Conservation (phyloP, 2,113 vertebrate genomes). For the Acanthisitta chloris region DNA sequence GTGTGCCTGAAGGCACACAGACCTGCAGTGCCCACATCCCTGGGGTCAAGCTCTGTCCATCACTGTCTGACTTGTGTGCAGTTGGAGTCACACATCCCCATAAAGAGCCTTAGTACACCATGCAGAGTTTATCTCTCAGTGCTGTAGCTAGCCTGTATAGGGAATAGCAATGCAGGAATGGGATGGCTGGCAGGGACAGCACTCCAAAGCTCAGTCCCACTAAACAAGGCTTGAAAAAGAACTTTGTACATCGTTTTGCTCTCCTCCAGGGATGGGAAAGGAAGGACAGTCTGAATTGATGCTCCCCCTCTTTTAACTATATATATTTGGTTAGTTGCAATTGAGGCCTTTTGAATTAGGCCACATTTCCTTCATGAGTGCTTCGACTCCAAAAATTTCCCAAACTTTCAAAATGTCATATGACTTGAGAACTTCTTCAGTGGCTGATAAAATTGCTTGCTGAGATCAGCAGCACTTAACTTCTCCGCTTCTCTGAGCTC, state of each 20-base stretch:
- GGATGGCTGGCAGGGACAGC: not conserved
- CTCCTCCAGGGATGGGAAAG: not conserved
- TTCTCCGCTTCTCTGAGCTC: fast-evolving
- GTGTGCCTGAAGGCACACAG: fast-evolving
- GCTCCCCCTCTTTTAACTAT: not conserved
- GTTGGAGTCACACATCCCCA: not conserved
- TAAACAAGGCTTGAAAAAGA: fast-evolving
- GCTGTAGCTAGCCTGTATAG: fast-evolving
- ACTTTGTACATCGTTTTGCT: not conserved
- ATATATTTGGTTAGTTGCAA: not conserved
- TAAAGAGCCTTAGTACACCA: not conserved
- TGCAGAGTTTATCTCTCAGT: not conserved
- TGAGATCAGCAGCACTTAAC: not conserved
- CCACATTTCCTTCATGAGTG: not conserved
- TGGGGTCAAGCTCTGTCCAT: not conserved
- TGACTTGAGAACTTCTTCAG: not conserved
- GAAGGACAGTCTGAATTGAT: not conserved
- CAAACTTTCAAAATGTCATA: not conserved
- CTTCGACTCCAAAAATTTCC: not conserved
- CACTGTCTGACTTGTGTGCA: not conserved
- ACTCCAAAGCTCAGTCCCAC: not conserved
- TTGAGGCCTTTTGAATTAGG: not conserved
- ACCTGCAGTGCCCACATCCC: not conserved
- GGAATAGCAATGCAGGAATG: fast-evolving
- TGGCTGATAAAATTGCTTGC: not conserved